A percentile compares a stretch with the other conserved stretches of the same genome.
Evolutionary conservation across 2,797 vertebrate genomes (phyloP).

Genomic region (Bradypodion ventrale): DNA sequence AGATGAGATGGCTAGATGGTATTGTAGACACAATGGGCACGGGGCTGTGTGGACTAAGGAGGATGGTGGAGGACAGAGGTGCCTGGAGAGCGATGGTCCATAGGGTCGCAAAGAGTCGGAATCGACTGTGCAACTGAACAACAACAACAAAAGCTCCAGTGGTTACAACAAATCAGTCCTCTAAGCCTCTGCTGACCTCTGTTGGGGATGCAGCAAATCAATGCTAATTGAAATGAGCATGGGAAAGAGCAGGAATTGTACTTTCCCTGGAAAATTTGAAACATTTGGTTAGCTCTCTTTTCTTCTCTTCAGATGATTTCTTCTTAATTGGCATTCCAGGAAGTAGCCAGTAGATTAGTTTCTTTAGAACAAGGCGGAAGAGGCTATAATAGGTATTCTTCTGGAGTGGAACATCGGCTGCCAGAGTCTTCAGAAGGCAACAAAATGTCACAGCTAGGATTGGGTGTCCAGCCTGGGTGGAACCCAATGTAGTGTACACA

Average conservation of each 20-base stretch:
- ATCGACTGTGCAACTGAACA: too few relatives aligned
- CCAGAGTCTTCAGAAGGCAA: not conserved
- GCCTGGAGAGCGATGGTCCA: too few relatives aligned
- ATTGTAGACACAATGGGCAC: too few relatives aligned
- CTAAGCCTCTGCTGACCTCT: slow-evolving; percentile 2
- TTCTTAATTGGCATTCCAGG: slow-evolving; percentile 20
- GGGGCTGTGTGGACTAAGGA: too few relatives aligned
- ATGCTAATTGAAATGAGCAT: not conserved
- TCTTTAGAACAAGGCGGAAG: slow-evolving; percentile 20
- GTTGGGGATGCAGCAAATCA: slow-evolving; percentile 9
- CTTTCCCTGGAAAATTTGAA: not conserved
- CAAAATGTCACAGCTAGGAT: not conserved
- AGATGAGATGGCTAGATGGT: too few relatives aligned
- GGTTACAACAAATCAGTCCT: not conserved
- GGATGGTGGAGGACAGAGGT: too few relatives aligned
- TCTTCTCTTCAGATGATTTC: not conserved
- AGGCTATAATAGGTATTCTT: not conserved
- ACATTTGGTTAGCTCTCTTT: not conserved
- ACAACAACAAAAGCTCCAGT: too few relatives aligned
- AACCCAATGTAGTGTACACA: too few relatives aligned
- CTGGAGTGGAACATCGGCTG: not conserved
- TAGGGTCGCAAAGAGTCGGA: too few relatives aligned
- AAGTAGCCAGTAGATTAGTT: slow-evolving; percentile 7
- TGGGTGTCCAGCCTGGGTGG: too few relatives aligned
- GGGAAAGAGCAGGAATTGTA: not conserved